Evolutionary conservation across 2,888 invertebrate species (phyloP), one percentile per base, ranked within the genome.

Genomic region (Metallyticus violacea): DNA sequence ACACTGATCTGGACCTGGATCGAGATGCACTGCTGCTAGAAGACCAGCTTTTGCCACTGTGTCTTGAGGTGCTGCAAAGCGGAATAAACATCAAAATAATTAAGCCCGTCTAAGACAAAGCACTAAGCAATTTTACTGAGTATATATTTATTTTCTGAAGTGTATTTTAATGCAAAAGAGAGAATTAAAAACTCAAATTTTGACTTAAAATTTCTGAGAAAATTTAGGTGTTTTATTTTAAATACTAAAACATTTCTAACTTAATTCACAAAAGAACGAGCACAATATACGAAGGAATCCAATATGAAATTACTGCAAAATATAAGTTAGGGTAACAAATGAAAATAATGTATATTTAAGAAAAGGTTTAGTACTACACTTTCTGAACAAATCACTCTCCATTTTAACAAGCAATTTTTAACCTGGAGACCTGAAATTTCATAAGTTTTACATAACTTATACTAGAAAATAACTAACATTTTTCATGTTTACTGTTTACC

Each of bases 1-100:
- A 88, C 87, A 88, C 87, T 88, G 90, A 82, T 88, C 88, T 87
- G 88, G 90, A 89, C 89, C 89, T 88, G 76, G 89, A 89, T 80
- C 85, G 81, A 22, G 90, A 90, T 2, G 87, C 89, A 40, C 88
- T 87, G 86, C 87, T 88, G 85, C 88, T 86, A 6, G 88, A 88
- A 15, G 86, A 88, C 30, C 81, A 87, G 85, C 88, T 87, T 81
- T 88, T 88, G 77, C 79, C 85, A 81, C 88, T 87, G 81, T 79
- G 86, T 22, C 87, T 81, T 15, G 88, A 88, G 15, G 88, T 86
- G 40, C 88, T 88, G 86, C 26, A 85, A 62, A 76, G 15, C 22
- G 40, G 22, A 62, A n/a, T n/a, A n/a, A 0, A 62, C 40, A 62
- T n/a, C 40, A 62, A 62, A 62, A 62, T 62, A 15, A 62, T 62